phyloP scores from a whole-genome alignment of 2,888 invertebrate genomes.

The Pollenia labialis region DNA sequence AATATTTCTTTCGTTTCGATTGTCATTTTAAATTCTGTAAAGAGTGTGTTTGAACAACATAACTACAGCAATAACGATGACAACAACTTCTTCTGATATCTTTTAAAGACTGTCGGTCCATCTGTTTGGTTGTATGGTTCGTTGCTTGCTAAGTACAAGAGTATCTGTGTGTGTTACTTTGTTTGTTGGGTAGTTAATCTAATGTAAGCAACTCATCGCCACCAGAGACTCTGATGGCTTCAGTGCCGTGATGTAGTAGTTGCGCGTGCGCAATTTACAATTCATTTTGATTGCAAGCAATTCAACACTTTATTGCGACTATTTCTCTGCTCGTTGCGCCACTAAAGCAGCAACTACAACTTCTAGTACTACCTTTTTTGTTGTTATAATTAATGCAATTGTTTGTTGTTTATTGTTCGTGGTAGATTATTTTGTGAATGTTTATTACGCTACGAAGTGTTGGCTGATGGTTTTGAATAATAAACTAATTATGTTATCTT shows the following conservation, averaged over 20 bases:
- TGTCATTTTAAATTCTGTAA: slow-evolving; percentile 45
- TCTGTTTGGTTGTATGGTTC: neutral
- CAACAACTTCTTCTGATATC: slow-evolving; percentile 37
- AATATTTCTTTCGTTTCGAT: slow-evolving; percentile 30
- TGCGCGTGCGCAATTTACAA: slow-evolving; percentile 77
- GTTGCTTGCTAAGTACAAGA: slow-evolving; percentile 21
- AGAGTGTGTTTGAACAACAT: slow-evolving; percentile 36
- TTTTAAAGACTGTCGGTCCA: slow-evolving; percentile 12
- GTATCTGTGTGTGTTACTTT: slow-evolving; percentile 48
- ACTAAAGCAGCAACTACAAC: slow-evolving; percentile 8
- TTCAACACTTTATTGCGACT: slow-evolving; percentile 72
- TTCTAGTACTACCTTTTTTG: slow-evolving; percentile 16
- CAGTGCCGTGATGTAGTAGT: slow-evolving; percentile 45
- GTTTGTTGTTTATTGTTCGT: slow-evolving; percentile 23
- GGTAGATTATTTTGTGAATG: slow-evolving; percentile 39
- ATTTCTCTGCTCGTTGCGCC: slow-evolving; percentile 28
- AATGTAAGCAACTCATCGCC: slow-evolving; percentile 72
- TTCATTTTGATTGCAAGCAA: slow-evolving; percentile 74
- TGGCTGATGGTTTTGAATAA: slow-evolving; percentile 50
- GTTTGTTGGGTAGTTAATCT: slow-evolving; percentile 66
- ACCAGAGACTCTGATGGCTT: slow-evolving; percentile 49
- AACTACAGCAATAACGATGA: slow-evolving; percentile 38
- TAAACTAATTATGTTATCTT: slow-evolving; percentile 63
- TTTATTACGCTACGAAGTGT: slow-evolving; percentile 33
- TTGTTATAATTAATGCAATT: slow-evolving; percentile 51